Percentiles rank a stretch among this genome's conserved stretches.
Conservation (phyloP, 2,888 invertebrate species). For the Agrypnus murinus region DNA sequence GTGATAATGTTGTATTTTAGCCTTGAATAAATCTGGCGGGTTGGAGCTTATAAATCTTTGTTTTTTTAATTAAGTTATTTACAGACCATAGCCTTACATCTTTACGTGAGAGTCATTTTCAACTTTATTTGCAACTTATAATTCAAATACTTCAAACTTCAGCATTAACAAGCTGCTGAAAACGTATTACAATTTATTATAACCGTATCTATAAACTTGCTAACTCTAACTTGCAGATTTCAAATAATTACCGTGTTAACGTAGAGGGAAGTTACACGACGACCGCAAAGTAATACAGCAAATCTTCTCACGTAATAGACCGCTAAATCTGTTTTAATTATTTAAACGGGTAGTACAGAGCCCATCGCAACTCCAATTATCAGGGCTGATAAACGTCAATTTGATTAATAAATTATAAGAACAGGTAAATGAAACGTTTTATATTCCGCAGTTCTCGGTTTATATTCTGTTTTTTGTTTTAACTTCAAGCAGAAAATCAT, state of each 20-base stretch:
- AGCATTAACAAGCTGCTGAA: conserved; percentile 4
- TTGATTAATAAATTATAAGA: conserved; percentile 15
- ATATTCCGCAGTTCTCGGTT: too few species aligned
- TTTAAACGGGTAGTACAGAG: conserved; percentile 20
- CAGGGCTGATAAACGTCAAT: conserved; percentile 12
- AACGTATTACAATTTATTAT: conserved; percentile 10
- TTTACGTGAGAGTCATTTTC: too few species aligned
- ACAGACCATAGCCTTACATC: too few species aligned
- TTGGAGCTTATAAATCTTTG: too few species aligned
- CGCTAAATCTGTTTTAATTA: conserved; percentile 25
- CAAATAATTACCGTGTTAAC: conserved; percentile 14
- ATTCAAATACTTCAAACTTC: too few species aligned
- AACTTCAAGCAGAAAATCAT: too few species aligned
- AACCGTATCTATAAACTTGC: conserved; percentile 9
- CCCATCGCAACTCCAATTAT: conserved; percentile 17
- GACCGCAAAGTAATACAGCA: conserved; percentile 24
- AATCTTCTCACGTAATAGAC: conserved; percentile 22
- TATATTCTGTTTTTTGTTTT: too few species aligned
- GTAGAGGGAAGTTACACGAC: conserved; percentile 17
- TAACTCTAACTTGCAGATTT: conserved; percentile 15
- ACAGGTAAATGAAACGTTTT: background rate
- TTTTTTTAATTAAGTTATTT: too few species aligned
- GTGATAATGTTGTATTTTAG: too few species aligned
- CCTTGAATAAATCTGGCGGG: too few species aligned
- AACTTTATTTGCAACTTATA: too few species aligned